These are phyloP conservation scores for Chanos chanos DNA, from an alignment of 2,797 vertebrate genomes.

Conservation along the genomic window DNA sequence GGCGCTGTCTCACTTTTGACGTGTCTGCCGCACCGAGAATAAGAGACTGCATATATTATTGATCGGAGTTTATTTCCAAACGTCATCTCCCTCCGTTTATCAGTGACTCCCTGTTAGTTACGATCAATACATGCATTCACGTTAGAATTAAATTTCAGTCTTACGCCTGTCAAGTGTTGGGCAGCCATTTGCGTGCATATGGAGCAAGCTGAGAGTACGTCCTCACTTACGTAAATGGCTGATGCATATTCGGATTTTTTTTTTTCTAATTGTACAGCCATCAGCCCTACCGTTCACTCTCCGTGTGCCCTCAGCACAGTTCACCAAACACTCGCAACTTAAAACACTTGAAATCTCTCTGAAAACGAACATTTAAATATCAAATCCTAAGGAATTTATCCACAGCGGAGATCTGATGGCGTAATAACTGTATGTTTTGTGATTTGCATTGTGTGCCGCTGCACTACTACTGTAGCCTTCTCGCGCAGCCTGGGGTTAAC, in stretches of 20 bases:
- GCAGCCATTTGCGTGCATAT: conserved; percentile 81
- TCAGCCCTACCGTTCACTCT: conserved; percentile 42
- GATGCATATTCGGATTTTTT: conserved; percentile 75
- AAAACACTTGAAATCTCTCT: conserved; percentile 11
- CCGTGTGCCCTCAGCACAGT: conserved; percentile 40
- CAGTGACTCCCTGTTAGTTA: conserved; percentile 38
- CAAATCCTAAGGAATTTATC: conserved; percentile 8
- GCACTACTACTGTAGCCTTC: conserved; percentile 30
- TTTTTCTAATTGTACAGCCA: conserved; percentile 64
- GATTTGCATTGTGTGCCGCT: conserved; percentile 35
- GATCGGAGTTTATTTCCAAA: conserved; percentile 59
- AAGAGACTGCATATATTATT: conserved; percentile 64
- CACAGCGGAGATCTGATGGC: conserved; percentile 5
- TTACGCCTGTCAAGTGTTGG: conserved; percentile 65
- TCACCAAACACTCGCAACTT: conserved; percentile 12
- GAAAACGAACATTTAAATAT: background rate
- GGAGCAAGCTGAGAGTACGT: conserved; percentile 68
- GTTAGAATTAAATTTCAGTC: conserved; percentile 57
- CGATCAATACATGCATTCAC: conserved; percentile 51
- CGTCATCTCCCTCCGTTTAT: conserved; percentile 59
- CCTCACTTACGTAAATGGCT: conserved; percentile 78
- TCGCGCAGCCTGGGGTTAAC: conserved; percentile 55
- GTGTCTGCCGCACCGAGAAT: conserved; percentile 52
- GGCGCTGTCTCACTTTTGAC: conserved; percentile 21
- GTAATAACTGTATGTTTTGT: conserved; percentile 5